These are phyloP conservation scores for Brotula barbata DNA, from an alignment of 2,797 vertebrate species.

Conservation along the genomic window DNA sequence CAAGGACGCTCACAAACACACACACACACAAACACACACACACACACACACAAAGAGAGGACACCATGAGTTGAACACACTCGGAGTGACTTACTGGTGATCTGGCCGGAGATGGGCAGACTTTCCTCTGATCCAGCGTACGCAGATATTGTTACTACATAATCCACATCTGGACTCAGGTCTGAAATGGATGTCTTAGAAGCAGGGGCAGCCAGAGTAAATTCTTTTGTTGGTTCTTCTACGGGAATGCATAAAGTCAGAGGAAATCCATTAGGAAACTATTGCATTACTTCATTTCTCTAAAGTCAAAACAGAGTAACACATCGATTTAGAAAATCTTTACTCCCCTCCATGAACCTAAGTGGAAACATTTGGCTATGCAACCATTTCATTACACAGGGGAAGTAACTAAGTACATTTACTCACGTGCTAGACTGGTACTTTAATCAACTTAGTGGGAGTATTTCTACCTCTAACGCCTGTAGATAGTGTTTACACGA, in stretches of 20 bases:
- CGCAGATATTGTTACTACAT: slow-evolving; percentile 86
- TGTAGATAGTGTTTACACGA: too few relatives aligned
- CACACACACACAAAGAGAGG: background rate
- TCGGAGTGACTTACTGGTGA: slow-evolving; percentile 87
- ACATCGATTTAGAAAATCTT: slow-evolving; percentile 27
- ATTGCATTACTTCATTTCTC: slow-evolving; percentile 57
- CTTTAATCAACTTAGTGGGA: too few relatives aligned
- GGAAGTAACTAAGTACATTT: too few relatives aligned
- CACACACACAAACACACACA: background rate
- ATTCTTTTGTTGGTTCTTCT: slow-evolving; percentile 87
- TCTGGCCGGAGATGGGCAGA: slow-evolving; percentile 87
- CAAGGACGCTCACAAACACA: background rate
- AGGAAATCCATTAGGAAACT: slow-evolving; percentile 62
- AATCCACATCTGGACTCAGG: slow-evolving; percentile 86
- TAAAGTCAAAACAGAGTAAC: slow-evolving; percentile 34
- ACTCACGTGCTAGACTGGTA: too few relatives aligned
- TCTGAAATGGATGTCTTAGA: slow-evolving; percentile 87
- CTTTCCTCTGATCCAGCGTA: slow-evolving; percentile 86
- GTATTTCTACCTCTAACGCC: too few relatives aligned
- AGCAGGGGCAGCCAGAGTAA: slow-evolving; percentile 83
- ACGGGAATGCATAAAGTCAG: slow-evolving; percentile 63
- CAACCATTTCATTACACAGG: too few relatives aligned
- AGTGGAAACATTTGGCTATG: slow-evolving; percentile 21
- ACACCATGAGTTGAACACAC: too few relatives aligned
- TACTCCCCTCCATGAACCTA: slow-evolving; percentile 36